A percentile compares a stretch with the other conserved stretches of the same genome.
These are phyloP conservation scores for Electrophaes corylata DNA, from an alignment of 2,888 invertebrate species.

Conservation along the genomic window DNA sequence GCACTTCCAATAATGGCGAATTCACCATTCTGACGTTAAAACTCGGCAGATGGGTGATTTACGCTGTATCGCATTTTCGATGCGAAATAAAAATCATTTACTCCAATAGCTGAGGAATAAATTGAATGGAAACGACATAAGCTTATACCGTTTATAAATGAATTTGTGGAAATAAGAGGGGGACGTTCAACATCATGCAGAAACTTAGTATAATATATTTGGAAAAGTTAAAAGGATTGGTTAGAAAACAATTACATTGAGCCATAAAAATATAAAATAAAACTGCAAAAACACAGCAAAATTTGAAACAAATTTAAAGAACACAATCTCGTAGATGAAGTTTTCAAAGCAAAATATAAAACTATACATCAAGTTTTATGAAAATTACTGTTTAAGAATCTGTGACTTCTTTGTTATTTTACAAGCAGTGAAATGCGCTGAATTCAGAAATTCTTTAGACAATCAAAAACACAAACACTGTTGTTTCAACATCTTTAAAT, in stretches of 20 bases:
- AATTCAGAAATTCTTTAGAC: background rate
- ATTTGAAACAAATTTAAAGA: no score
- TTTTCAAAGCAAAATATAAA: no score
- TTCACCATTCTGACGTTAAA: slow-evolving; percentile 51
- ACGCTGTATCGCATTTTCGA: slow-evolving; percentile 54
- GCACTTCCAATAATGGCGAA: slow-evolving; percentile 40
- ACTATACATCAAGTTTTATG: background rate
- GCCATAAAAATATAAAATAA: background rate
- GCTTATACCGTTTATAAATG: slow-evolving; percentile 19
- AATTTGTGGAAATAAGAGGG: slow-evolving; percentile 14
- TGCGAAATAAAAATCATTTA: slow-evolving; percentile 60
- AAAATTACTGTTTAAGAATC: background rate
- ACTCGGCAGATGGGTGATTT: slow-evolving; percentile 55
- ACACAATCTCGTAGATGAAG: no score
- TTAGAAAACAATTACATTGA: no score
- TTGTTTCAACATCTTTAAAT: slow-evolving; percentile 21
- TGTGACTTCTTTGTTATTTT: background rate
- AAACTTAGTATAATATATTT: background rate
- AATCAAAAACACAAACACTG: slow-evolving; percentile 8
- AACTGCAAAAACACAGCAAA: background rate
- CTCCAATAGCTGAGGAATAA: slow-evolving; percentile 38
- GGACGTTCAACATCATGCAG: background rate
- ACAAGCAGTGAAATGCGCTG: background rate
- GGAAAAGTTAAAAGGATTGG: background rate
- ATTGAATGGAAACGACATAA: slow-evolving; percentile 42